Evolutionary conservation across 2,888 invertebrate genomes (phyloP).

Genomic region (Lycophotia porphyrea): DNA sequence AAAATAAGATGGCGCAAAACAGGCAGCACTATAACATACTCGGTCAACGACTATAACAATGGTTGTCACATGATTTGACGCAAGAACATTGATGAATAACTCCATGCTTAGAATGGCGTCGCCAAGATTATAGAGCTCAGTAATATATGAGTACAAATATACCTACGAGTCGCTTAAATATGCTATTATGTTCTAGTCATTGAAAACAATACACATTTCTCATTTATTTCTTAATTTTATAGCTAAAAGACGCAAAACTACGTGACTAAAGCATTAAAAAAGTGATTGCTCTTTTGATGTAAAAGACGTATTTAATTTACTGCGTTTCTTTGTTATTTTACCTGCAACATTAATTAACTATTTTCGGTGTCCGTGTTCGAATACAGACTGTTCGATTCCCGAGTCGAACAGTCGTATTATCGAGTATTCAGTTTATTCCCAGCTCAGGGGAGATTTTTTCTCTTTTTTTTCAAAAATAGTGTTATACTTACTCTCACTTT

Average conservation of each 20-base stretch:
- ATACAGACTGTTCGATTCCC: neutral
- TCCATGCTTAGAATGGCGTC: neutral
- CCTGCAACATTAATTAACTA: neutral
- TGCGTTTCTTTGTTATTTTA: neutral
- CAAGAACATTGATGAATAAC: neutral
- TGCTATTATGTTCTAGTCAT: neutral
- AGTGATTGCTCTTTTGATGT: neutral
- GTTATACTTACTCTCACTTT: no score
- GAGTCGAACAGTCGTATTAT: neutral
- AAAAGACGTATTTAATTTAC: neutral
- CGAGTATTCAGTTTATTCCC: neutral
- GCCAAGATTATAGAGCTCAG: neutral
- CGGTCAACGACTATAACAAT: neutral
- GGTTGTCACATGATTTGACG: neutral
- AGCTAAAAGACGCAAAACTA: neutral
- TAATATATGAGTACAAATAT: neutral
- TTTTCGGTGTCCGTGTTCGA: neutral
- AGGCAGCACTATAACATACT: no score
- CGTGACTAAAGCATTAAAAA: neutral
- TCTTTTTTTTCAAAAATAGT: neutral
- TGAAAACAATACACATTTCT: conserved; percentile 12
- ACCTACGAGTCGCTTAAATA: neutral
- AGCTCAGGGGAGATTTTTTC: neutral
- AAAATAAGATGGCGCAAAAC: neutral
- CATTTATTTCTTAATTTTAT: conserved; percentile 17